phyloP scores from a whole-genome alignment of 1,140 invertebrate genomes.

The Diprion similis region DNA sequence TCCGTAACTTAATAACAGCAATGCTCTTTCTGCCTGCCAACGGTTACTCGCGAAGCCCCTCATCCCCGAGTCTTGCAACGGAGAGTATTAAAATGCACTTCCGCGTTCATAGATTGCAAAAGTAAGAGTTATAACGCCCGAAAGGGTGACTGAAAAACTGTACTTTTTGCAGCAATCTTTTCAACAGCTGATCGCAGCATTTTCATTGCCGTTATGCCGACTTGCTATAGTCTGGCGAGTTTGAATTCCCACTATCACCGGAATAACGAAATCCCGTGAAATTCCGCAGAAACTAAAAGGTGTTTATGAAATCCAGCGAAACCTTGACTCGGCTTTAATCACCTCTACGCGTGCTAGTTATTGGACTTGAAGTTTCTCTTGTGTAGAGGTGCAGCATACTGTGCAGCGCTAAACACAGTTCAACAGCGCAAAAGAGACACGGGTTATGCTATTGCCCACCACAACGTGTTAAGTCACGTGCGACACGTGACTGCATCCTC shows the following conservation, averaged over 20 bases:
- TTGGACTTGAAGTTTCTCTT: too few species aligned
- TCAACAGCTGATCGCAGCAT: too few species aligned
- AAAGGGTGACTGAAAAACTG: too few species aligned
- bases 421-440: not conserved
- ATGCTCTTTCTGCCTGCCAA: not conserved
- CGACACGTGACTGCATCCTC: constrained; percentile 6
- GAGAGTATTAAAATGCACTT: not conserved
- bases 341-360: not conserved
- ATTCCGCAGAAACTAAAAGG: too few species aligned
- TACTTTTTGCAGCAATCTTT: too few species aligned
- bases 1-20: not conserved
- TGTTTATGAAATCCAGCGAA: not conserved
- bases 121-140: not conserved
- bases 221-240: too few species aligned
- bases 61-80: not conserved
- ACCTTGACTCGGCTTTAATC: not conserved
- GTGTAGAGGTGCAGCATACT: too few species aligned
- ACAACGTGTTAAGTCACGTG: constrained; percentile 1
- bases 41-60: too few species aligned
- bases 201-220: too few species aligned
- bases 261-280: too few species aligned
- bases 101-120: not conserved
- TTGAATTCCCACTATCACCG: too few species aligned
- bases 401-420: too few species aligned
- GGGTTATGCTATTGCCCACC: not conserved